Evolutionary conservation across 1,140 invertebrate species (phyloP).

Genomic region (Leptinotarsa lineolata): DNA sequence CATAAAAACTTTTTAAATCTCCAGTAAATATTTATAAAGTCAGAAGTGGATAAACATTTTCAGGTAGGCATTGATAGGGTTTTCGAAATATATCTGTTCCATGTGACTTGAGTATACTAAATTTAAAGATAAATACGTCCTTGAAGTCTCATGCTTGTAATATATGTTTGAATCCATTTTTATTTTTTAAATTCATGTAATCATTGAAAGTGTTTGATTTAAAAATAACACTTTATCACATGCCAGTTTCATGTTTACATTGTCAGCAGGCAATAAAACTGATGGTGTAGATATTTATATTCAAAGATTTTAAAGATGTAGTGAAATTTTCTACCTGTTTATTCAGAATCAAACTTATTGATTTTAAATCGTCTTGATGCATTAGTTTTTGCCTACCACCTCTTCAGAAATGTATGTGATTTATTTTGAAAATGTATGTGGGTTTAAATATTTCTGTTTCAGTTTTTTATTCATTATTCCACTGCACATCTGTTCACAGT

Average conservation of each 20-base stretch:
- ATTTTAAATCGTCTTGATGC: neutral
- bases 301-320: neutral
- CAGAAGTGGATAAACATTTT: conserved; percentile 4
- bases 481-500: neutral
- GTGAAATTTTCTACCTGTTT: neutral
- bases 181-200: conserved; percentile 20
- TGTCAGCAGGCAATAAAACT: conserved; percentile 8
- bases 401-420: neutral
- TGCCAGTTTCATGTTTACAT: neutral
- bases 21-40: neutral
- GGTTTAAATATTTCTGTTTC: conserved; percentile 10
- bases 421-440: conserved; percentile 1
- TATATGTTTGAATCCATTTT: conserved; percentile 19
- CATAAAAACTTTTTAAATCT: conserved; percentile 1
- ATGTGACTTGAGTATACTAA: neutral
- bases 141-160: conserved; percentile 16
- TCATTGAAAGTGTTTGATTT: conserved; percentile 5
- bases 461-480: conserved; percentile 18
- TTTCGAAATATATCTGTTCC: neutral
- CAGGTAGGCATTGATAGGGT: neutral
- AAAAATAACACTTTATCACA: conserved; percentile 15
- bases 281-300: neutral
- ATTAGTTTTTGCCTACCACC: neutral
- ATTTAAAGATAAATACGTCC: conserved; percentile 8
- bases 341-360: neutral